Conservation (phyloP, 2,797 vertebrate species). For the Myotis daubentonii region DNA sequence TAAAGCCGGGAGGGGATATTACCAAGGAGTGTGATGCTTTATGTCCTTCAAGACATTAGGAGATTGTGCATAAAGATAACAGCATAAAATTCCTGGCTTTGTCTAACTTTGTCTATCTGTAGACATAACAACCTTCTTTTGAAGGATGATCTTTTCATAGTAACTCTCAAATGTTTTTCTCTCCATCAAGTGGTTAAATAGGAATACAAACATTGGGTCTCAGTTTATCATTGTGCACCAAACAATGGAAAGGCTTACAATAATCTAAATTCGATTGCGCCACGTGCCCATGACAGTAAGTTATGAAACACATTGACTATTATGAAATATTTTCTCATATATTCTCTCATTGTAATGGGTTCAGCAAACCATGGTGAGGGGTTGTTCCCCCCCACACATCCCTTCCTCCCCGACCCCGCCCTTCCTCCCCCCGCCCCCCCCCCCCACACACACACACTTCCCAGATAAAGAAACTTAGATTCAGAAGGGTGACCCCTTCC, state of each 20-base stretch:
- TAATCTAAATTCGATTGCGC: not conserved
- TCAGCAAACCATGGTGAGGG: not conserved
- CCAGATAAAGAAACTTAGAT: not conserved
- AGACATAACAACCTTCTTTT: slow-evolving; percentile 46
- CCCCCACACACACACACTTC: not conserved
- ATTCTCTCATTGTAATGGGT: not conserved
- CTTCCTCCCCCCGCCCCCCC: too few species aligned
- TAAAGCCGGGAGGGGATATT: not conserved
- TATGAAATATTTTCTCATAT: not conserved
- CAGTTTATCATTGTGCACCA: not conserved
- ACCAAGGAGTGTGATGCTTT: not conserved
- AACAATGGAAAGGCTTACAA: not conserved
- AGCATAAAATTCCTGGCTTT: slow-evolving; percentile 26
- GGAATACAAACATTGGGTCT: not conserved
- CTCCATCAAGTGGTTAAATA: not conserved
- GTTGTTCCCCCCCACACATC: not conserved
- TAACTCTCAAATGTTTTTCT: not conserved
- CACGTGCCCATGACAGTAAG: not conserved
- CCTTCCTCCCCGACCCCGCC: too few species aligned
- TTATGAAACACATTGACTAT: not conserved
- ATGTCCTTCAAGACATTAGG: not conserved
- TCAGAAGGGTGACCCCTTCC: slow-evolving; percentile 3
- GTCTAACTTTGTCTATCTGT: slow-evolving; percentile 3
- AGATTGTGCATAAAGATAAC: slow-evolving; percentile 32
- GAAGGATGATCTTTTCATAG: not conserved